These are phyloP conservation scores for Pteruthius melanotis DNA, from an alignment of 2,113 vertebrate genomes.

Conservation along the genomic window DNA sequence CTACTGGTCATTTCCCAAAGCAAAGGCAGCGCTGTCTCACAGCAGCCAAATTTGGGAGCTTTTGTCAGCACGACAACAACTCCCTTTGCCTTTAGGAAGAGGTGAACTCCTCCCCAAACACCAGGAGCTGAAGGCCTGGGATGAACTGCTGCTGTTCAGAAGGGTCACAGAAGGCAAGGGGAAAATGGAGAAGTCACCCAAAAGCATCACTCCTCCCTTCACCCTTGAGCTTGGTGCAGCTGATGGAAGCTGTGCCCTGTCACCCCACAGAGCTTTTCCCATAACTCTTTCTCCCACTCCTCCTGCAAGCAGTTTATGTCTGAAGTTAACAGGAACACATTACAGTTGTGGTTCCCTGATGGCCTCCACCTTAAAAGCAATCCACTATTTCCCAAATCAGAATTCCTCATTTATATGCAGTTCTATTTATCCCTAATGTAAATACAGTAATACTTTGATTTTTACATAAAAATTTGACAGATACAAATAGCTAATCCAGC, in stretches of 20 bases:
- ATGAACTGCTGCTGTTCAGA: not conserved
- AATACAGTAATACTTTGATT: not conserved
- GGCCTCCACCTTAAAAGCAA: not conserved
- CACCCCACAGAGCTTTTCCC: not conserved
- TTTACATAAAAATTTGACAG: not conserved
- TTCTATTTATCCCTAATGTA: not conserved
- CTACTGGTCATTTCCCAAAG: constrained; percentile 1
- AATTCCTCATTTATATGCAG: not conserved
- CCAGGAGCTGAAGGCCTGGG: not conserved
- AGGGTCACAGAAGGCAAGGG: not conserved
- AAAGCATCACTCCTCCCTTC: not conserved
- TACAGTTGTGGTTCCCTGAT: not conserved
- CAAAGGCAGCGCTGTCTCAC: not conserved
- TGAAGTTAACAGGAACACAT: not conserved
- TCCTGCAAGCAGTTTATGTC: not conserved
- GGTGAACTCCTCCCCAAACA: not conserved
- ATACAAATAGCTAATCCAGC: not conserved
- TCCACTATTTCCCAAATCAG: not conserved
- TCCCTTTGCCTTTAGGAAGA: not conserved
- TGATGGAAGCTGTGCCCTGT: not conserved
- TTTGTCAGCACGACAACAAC: not conserved
- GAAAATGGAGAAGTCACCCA: not conserved
- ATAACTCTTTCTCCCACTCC: not conserved
- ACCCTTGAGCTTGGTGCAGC: not conserved
- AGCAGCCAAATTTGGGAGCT: not conserved